A percentile compares a stretch with the other conserved stretches of the same genome.
These are phyloP conservation scores for Ophiothrix spiculata DNA, from an alignment of 35 echinoderm and acorn worm species.

Conservation along the genomic window DNA sequence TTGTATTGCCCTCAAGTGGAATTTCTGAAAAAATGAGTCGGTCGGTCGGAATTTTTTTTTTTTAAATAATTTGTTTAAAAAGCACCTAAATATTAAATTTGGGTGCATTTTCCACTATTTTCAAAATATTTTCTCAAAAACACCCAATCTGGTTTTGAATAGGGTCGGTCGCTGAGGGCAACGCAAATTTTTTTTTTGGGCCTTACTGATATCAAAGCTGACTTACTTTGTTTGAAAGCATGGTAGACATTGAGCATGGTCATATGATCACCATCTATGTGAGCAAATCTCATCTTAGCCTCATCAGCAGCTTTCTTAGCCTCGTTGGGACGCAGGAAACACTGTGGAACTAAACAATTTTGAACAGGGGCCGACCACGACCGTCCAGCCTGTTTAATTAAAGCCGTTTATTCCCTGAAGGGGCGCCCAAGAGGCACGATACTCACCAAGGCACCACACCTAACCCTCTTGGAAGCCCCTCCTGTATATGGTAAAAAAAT, in stretches of 20 bases:
- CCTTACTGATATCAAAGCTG: too few species aligned
- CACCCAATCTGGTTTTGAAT: too few species aligned
- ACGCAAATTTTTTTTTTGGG: too few species aligned
- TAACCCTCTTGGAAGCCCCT: not conserved
- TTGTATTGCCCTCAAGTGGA: too few species aligned
- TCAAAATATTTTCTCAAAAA: too few species aligned
- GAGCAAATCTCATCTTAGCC: conserved; percentile 98
- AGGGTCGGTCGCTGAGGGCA: too few species aligned
- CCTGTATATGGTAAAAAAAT: too few species aligned
- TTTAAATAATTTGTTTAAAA: too few species aligned
- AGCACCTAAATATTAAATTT: too few species aligned
- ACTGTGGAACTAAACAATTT: conserved; percentile 99
- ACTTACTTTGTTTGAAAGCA: conserved; percentile 99
- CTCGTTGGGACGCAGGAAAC: conserved; percentile 96
- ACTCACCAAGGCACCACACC: not conserved
- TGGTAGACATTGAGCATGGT: conserved; percentile 99
- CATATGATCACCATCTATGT: conserved; percentile 98
- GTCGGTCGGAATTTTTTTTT: too few species aligned
- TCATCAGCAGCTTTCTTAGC: conserved; percentile 98
- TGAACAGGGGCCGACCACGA: conserved; percentile 88
- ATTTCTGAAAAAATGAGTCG: too few species aligned
- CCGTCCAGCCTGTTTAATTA: conserved; percentile 67
- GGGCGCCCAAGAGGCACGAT: conserved; percentile 9
- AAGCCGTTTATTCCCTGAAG: not conserved
- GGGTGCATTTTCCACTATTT: too few species aligned